Base-by-base conservation (phyloP, 2,888 invertebrate genomes). In the Drosophila histrio region DNA sequence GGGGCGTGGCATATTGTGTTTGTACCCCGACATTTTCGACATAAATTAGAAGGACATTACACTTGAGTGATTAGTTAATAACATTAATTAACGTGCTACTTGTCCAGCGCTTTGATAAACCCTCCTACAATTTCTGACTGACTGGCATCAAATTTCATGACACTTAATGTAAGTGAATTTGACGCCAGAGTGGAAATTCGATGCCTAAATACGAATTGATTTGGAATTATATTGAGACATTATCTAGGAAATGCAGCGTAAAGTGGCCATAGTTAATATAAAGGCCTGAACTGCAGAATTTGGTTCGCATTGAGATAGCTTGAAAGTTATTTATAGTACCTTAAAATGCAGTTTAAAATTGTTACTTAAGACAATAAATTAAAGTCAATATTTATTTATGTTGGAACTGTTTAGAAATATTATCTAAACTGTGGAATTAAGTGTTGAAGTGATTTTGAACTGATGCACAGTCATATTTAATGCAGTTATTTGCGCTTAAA, bases 51-150 rank as follows among this genome's bases (percentile, higher is more conserved):
- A 68, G 69, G 50, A 62, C 78, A 80, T 77, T 67, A 67, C 53
- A 57, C 61, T 67, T 59, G 56, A 79, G 47, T 73, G 63, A 57
- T 62, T 58, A 64, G 49, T 63, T 79, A 84, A 87, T 80, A 65
- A 72, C 67, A 80, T 81, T 63, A 84, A 83, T 87, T 81, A 87
- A 80, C 72, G 65, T 61, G 11, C 46, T 5, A 21, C 41, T 50
- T 41, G 58, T 32, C 21, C 41, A n/a, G 38, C 15, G 36, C 56
- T 30, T 38, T 46, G 34, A 43, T 43, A 44, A 57, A 39, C 41
- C 22, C 41, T 11, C 56, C 53, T 52, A 43, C 43, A 56, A 54
- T 30, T 56, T 28, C 17, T 30, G 46, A 11, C 17, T 30, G 46
- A 11, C 19, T 28, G 24, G 28, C 49, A 59, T 46, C 39, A 63